Evolutionary conservation across 2,113 vertebrate species (phyloP).

Genomic region (Nothoprocta pentlandii): DNA sequence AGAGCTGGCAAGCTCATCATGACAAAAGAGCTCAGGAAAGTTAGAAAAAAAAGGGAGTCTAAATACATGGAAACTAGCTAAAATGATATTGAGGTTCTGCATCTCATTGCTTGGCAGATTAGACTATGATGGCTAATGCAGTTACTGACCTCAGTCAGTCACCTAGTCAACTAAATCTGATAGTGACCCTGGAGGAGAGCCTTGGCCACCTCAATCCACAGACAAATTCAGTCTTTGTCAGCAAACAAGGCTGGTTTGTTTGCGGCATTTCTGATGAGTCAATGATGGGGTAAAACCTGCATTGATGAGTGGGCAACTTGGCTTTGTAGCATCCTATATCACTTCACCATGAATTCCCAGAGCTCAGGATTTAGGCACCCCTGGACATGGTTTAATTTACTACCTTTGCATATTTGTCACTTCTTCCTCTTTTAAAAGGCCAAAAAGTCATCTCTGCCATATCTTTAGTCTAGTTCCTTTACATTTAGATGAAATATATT

Average conservation of each 20-base stretch:
- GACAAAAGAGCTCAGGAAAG: background rate
- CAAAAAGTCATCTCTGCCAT: background rate
- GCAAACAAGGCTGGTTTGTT: background rate
- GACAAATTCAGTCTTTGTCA: background rate
- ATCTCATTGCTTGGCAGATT: background rate
- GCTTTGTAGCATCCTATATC: background rate
- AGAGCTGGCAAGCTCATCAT: background rate
- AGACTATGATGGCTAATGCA: background rate
- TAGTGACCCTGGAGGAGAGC: background rate
- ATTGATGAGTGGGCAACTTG: background rate
- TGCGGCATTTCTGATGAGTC: background rate
- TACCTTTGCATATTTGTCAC: background rate
- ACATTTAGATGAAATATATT: background rate
- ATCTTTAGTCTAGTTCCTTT: background rate
- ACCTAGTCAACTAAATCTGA: background rate
- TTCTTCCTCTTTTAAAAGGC: slow-evolving; percentile 51
- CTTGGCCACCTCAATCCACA: background rate
- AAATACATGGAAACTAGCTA: background rate
- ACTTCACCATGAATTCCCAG: background rate
- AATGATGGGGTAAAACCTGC: background rate
- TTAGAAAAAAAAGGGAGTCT: background rate
- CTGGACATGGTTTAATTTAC: background rate
- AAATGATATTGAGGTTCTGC: background rate
- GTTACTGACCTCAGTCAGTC: background rate
- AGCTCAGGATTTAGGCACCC: background rate